Evolutionary conservation across 2,113 vertebrate species (phyloP).

Genomic region (Labeo rohita): DNA sequence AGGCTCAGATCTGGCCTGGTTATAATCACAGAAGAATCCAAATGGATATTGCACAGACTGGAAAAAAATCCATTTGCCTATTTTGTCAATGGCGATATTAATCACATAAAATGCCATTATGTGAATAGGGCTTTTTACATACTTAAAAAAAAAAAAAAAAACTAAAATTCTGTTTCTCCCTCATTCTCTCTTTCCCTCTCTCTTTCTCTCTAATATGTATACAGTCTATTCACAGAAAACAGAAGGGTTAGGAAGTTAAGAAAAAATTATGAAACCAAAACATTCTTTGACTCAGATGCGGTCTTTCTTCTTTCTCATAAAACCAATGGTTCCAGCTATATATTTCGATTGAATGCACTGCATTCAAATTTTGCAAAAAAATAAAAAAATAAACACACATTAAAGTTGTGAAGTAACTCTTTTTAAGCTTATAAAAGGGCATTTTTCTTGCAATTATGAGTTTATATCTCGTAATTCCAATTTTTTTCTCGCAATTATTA

Average conservation of each 20-base stretch:
- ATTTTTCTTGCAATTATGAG: too few species aligned
- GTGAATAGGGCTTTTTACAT: constrained; percentile 28
- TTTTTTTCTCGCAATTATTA: too few species aligned
- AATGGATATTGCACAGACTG: constrained; percentile 66
- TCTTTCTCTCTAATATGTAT: not conserved
- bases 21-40: constrained; percentile 68
- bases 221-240: constrained; percentile 2
- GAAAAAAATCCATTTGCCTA: constrained; percentile 64
- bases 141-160: not conserved
- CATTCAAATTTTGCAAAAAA: not conserved
- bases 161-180: too few species aligned
- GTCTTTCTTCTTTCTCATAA: not conserved
- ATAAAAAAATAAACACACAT: not conserved
- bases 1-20: constrained; percentile 55
- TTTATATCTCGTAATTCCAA: too few species aligned
- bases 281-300: not conserved
- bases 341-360: not conserved
- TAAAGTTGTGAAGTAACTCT: not conserved
- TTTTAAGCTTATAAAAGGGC: not conserved
- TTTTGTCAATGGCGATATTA: constrained; percentile 70
- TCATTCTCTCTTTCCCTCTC: not conserved
- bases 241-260: not conserved
- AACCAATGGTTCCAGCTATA: not conserved
- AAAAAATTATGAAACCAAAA: not conserved
- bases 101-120: constrained; percentile 59